A percentile compares a stretch with the other conserved stretches of the same genome.
Evolutionary conservation across 1,140 invertebrate genomes (phyloP).

Genomic region (Asobara japonica): DNA sequence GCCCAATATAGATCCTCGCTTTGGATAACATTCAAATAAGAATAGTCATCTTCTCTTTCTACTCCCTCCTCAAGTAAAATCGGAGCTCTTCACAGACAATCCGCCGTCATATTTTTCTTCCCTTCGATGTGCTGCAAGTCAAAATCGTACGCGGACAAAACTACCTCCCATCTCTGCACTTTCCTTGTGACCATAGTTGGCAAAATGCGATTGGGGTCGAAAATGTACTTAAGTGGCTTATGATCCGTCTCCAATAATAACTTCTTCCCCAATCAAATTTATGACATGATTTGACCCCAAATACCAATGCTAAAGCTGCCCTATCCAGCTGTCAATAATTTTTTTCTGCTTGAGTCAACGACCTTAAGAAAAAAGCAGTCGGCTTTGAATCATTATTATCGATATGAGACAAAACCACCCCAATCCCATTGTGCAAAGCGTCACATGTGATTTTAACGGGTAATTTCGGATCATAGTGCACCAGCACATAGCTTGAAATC

Average conservation of each 20-base stretch:
- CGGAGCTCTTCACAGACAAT: conserved; percentile 45
- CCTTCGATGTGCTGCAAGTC: conserved; percentile 49
- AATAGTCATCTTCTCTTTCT: background rate
- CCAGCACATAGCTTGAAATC: background rate
- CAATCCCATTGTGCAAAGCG: conserved; percentile 33
- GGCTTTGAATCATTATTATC: background rate
- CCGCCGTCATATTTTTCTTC: conserved; percentile 44
- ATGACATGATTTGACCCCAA: conserved; percentile 13
- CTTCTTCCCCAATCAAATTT: background rate
- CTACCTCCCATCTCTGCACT: conserved; percentile 57
- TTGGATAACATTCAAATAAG: conserved; percentile 17
- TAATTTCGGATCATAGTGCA: conserved; percentile 38
- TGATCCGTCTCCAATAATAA: conserved; percentile 12
- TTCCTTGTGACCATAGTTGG: conserved; percentile 47
- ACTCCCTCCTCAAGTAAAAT: background rate
- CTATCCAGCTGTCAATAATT: conserved; percentile 14
- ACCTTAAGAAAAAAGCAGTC: background rate
- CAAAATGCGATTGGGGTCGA: conserved; percentile 38
- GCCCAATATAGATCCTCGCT: conserved; percentile 15
- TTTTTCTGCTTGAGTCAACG: background rate
- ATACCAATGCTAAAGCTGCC: conserved; percentile 18
- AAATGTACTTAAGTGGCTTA: conserved; percentile 17
- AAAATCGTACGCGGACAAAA: conserved; percentile 53
- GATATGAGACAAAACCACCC: conserved; percentile 33
- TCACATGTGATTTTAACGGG: conserved; percentile 39